phyloP scores from a whole-genome alignment of 2,113 vertebrate species.

The Anser brachyrhynchus region DNA sequence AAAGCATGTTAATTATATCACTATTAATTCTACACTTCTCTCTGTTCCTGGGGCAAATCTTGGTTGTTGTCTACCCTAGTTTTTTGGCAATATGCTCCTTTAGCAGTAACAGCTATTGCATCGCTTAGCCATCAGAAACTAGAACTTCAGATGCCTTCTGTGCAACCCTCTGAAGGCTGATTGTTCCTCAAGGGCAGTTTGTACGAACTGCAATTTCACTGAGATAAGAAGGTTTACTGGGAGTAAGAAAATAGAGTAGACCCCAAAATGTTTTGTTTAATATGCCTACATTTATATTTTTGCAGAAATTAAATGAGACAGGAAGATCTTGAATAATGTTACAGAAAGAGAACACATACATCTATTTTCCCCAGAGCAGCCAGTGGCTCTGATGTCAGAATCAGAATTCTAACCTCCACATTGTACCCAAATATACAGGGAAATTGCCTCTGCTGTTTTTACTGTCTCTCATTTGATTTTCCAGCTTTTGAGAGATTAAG shows the following conservation, averaged over 20 bases:
- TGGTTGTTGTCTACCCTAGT: not conserved
- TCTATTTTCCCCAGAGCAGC: not conserved
- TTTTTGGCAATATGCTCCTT: not conserved
- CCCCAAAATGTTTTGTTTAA: not conserved
- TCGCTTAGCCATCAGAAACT: not conserved
- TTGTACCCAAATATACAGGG: not conserved
- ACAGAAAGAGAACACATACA: conserved; percentile 7
- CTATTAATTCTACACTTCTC: not conserved
- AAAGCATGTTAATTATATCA: not conserved
- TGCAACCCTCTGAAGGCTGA: not conserved
- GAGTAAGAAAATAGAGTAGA: not conserved
- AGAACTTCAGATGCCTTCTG: not conserved
- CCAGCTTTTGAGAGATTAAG: not conserved
- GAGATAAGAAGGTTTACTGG: not conserved
- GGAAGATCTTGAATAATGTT: not conserved
- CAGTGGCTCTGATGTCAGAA: not conserved
- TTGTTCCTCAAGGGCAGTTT: not conserved
- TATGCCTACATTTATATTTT: not conserved
- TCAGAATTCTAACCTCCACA: not conserved
- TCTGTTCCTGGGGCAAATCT: not conserved
- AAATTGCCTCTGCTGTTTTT: not conserved
- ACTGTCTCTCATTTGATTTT: not conserved
- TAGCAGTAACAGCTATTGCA: not conserved
- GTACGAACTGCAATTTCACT: not conserved
- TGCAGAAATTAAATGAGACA: conserved; percentile 13